These are phyloP conservation scores for Junonia oenone DNA, from an alignment of 2,888 invertebrate genomes.

Conservation along the genomic window DNA sequence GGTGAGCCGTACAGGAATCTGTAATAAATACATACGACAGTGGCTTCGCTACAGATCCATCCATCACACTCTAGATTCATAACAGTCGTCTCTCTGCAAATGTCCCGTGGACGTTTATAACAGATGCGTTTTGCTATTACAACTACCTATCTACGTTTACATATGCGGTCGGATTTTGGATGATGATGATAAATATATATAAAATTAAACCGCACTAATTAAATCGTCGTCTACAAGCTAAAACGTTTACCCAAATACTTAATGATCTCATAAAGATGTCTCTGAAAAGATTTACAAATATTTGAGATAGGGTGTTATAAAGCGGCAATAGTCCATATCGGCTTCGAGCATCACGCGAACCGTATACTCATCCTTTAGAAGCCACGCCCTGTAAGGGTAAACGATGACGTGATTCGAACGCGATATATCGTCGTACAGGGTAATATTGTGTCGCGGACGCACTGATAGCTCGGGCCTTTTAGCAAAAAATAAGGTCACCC, in stretches of 20 bases:
- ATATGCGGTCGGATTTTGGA: slow-evolving; percentile 1
- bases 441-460: slow-evolving; percentile 69
- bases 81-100: slow-evolving; percentile 59
- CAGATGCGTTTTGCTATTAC: slow-evolving; percentile 47
- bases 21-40: slow-evolving; percentile 35
- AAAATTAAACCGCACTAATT: background rate
- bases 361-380: slow-evolving; percentile 50
- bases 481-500: slow-evolving; percentile 75
- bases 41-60: slow-evolving; percentile 50
- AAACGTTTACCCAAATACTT: background rate
- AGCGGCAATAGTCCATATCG: slow-evolving; percentile 38
- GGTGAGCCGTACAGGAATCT: slow-evolving; percentile 28
- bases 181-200: background rate
- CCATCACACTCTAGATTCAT: slow-evolving; percentile 69
- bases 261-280: background rate
- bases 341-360: slow-evolving; percentile 45
- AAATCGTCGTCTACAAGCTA: background rate
- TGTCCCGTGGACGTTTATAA: slow-evolving; percentile 53
- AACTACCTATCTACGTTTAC: slow-evolving; percentile 8
- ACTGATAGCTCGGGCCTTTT: slow-evolving; percentile 69
- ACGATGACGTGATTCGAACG: slow-evolving; percentile 68
- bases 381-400: slow-evolving; percentile 59
- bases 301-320: slow-evolving; percentile 23
- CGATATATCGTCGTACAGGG: slow-evolving; percentile 68
- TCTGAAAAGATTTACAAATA: slow-evolving; percentile 6